These are phyloP conservation scores for Macropodus opercularis DNA, from an alignment of 2,797 vertebrate genomes.

Conservation along the genomic window DNA sequence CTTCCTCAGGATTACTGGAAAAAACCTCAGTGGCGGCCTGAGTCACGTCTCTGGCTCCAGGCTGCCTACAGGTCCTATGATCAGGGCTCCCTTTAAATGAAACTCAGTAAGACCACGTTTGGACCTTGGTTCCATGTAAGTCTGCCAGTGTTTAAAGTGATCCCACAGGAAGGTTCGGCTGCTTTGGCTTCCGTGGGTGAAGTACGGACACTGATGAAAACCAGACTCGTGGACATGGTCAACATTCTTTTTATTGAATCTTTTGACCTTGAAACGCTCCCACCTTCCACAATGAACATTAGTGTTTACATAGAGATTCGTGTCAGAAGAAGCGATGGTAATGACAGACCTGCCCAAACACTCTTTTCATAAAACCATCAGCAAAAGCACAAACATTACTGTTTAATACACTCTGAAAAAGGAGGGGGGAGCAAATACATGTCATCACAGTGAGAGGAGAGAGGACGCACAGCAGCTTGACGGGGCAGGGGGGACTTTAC, in stretches of 20 bases:
- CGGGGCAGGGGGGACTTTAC: conserved; percentile 74
- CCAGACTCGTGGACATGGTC: conserved; percentile 60
- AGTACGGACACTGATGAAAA: conserved; percentile 11
- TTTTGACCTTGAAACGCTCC: conserved; percentile 76
- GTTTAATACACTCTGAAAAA: conserved; percentile 79
- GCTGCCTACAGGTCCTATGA: too few species aligned
- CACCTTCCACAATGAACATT: conserved; percentile 77
- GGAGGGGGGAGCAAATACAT: conserved; percentile 67
- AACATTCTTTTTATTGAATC: conserved; percentile 79
- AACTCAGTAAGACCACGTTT: too few species aligned
- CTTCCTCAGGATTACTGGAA: too few species aligned
- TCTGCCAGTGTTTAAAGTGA: too few species aligned
- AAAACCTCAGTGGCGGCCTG: too few species aligned
- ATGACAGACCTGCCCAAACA: conserved; percentile 65
- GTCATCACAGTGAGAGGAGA: conserved; percentile 76
- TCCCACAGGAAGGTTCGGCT: too few species aligned
- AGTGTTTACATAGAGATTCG: conserved; percentile 79
- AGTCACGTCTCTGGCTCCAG: too few species aligned
- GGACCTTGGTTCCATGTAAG: too few species aligned
- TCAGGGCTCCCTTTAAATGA: too few species aligned
- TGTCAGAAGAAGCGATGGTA: conserved; percentile 70
- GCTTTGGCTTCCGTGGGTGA: too few species aligned
- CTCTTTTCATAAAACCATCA: conserved; percentile 77
- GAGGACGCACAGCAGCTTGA: conserved; percentile 70
- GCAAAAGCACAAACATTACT: conserved; percentile 83